Base-by-base conservation (phyloP, 2,888 invertebrate genomes). In the Spialia ferax region DNA sequence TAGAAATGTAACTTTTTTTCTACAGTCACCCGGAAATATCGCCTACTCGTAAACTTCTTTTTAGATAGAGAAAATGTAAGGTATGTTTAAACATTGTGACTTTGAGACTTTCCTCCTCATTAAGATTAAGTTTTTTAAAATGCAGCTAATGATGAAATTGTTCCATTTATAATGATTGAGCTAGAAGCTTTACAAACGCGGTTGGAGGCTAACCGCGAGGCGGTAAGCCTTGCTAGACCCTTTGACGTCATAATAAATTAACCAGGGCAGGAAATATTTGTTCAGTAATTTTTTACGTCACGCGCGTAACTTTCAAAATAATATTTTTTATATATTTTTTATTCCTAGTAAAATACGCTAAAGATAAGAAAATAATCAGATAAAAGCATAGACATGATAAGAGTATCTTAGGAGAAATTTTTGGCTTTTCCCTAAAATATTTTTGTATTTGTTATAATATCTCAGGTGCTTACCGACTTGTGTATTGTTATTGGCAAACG, bases 171-270 rank as follows among this genome's bases (percentile, higher is more conserved):
- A 61, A 48, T 48, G 60, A 48, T 22, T 32, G 26, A 13, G 50
- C 50, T 32, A 23, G 48, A 22, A 20, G 50, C 61, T 50, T 61
- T 61, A 45, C 29, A 15, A 7, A 29, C 29, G 54, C 26, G 22
- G n/a, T 54, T 18, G 18, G 26, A n/a, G 54, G 54, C 29, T 54
- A 54, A 54, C 54, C 54, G 2, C 54, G 15, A 54, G n/a, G 26
- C 15, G 23, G 26, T 7, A 23, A 54, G 26, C 52, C 52, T 22
- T 20, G 13, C 48, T 48, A 48, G 20, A 42, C 48, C 60, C 48
- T 61, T 61, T 61, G 60, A 48, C 23, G 48, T 61, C 60, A 32
- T 48, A 48, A 61, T 48, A 48, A 61, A 61, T 61, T 61, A 60
- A 60, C 60, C 48, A 45, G 22, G 26, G 23, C 18, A 29, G 48